Conservation (phyloP, 2,888 invertebrate genomes). For the Synergus laeviventris region DNA sequence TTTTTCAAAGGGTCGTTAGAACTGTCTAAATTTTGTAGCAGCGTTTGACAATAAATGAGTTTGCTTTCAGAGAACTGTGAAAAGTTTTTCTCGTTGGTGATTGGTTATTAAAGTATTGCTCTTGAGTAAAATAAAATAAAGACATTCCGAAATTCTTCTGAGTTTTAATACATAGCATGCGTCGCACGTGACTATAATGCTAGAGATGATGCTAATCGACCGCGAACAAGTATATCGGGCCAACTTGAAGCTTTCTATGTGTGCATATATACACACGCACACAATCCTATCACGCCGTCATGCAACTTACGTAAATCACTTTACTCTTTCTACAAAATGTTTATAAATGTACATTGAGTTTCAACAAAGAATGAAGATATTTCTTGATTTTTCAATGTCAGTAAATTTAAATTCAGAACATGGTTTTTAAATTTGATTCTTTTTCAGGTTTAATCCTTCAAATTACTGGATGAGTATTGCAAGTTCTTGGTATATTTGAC, state of each 20-base stretch:
- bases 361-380: background rate
- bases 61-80: background rate
- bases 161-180: conserved; percentile 1
- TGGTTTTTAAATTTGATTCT: background rate
- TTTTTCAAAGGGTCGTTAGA: background rate
- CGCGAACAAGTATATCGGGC: conserved; percentile 49
- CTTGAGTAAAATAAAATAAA: background rate
- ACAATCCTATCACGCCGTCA: background rate
- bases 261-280: background rate
- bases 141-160: background rate
- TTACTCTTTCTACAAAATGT: background rate
- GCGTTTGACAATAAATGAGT: background rate
- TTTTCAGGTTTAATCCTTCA: background rate
- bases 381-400: background rate
- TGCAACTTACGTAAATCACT: background rate
- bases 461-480: background rate
- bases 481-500: too few relatives aligned
- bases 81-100: background rate
- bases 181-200: conserved; percentile 3
- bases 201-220: conserved; percentile 45
- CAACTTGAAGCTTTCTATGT: conserved; percentile 7
- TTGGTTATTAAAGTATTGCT: background rate
- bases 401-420: background rate
- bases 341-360: background rate
- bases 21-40: background rate